phyloP scores from a whole-genome alignment of 2,888 invertebrate species.

The Cepaea hortensis region DNA sequence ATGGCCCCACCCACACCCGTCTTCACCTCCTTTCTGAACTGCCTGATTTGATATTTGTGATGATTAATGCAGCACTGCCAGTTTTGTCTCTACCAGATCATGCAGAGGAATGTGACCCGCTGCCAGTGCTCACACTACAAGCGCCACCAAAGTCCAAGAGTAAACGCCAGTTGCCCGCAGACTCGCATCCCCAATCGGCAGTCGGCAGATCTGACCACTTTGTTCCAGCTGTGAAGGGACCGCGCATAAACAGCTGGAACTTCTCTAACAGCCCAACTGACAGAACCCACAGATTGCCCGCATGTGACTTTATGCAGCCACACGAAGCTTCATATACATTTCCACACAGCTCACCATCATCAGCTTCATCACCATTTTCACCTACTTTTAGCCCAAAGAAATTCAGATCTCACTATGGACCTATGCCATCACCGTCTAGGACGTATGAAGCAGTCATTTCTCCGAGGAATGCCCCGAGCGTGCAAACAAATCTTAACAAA shows the following conservation, averaged over 20 bases:
- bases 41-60: no score
- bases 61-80: no score
- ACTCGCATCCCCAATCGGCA: background rate
- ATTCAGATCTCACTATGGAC: background rate
- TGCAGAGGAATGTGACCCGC: background rate
- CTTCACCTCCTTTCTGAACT: no score
- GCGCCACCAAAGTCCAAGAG: conserved; percentile 15
- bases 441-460: background rate
- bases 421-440: background rate
- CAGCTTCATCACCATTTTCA: background rate
- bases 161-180: conserved; percentile 11
- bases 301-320: background rate
- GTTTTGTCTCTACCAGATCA: background rate
- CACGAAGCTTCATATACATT: background rate
- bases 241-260: background rate
- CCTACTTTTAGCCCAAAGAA: conserved; percentile 7
- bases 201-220: background rate
- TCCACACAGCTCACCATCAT: background rate
- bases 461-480: background rate
- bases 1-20: no score
- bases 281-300: background rate
- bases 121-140: conserved; percentile 14
- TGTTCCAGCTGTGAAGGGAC: background rate
- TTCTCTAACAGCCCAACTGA: background rate
- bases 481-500: background rate